A percentile compares a stretch with the other conserved stretches of the same genome.
These are phyloP conservation scores for Eurois occulta DNA, from an alignment of 2,888 invertebrate genomes.

Conservation along the genomic window DNA sequence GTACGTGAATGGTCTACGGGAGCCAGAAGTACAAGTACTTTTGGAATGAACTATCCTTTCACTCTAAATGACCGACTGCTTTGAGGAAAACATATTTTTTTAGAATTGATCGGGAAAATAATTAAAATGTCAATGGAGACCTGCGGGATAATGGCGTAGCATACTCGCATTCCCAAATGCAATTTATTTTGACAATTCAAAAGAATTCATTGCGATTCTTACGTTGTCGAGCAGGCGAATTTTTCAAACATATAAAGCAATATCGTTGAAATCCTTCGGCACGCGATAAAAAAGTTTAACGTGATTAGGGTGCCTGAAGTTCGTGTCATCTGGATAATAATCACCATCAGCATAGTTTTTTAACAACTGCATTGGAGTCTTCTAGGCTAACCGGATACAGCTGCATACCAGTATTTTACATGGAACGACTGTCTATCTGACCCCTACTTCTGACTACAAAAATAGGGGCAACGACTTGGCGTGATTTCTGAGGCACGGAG, in stretches of 20 bases:
- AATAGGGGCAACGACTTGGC: background rate
- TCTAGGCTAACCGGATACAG: background rate
- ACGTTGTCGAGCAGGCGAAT: background rate
- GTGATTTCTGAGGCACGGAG: background rate
- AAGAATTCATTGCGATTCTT: background rate
- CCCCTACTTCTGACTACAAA: no score
- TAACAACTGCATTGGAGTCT: background rate
- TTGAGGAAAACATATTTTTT: background rate
- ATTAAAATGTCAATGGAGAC: background rate
- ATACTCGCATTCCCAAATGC: background rate
- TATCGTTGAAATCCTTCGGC: background rate
- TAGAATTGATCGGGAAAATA: background rate
- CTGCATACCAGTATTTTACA: background rate
- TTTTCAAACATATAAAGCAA: background rate
- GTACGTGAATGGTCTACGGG: background rate
- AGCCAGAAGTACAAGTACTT: background rate
- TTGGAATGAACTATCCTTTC: background rate
- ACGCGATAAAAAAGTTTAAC: background rate
- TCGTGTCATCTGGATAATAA: background rate
- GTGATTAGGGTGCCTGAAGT: background rate
- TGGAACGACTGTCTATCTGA: background rate
- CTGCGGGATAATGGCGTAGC: background rate
- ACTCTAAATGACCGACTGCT: background rate
- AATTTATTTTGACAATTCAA: background rate
- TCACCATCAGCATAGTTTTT: background rate